Evolutionary conservation across 2,888 invertebrate species (phyloP).

Genomic region (Gordius sp.): DNA sequence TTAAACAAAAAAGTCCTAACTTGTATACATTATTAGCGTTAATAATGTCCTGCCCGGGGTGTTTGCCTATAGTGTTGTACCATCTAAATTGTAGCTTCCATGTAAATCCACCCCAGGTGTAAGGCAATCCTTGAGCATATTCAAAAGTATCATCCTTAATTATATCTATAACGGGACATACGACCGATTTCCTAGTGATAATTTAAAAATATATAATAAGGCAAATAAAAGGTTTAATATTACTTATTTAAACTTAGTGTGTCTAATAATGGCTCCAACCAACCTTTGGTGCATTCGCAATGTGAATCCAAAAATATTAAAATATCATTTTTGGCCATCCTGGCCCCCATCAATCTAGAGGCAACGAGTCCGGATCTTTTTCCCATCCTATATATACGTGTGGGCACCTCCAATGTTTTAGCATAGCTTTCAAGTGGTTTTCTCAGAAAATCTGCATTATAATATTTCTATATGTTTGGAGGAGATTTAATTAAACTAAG

Average conservation of each 20-base stretch:
- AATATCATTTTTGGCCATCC: constrained; percentile 59
- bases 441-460: constrained; percentile 57
- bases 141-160: constrained; percentile 83
- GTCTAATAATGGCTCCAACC: constrained; percentile 74
- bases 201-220: not conserved
- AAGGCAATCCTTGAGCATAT: constrained; percentile 61
- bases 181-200: constrained; percentile 35
- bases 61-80: constrained; percentile 44
- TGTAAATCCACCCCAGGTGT: constrained; percentile 91
- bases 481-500: no score
- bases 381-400: constrained; percentile 48
- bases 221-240: constrained; percentile 15
- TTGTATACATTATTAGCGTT: no score
- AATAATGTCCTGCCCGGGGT: not conserved
- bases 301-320: constrained; percentile 89
- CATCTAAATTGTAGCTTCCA: constrained; percentile 80
- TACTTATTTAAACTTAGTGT: constrained; percentile 61
- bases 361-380: constrained; percentile 79
- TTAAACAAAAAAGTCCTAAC: no score
- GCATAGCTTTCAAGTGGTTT: constrained; percentile 64
- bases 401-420: constrained; percentile 52
- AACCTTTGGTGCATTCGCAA: constrained; percentile 93
- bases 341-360: constrained; percentile 71
- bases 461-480: no score
- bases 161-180: constrained; percentile 65